Conservation (phyloP, 2,113 vertebrate genomes). For the Vireo altiloquus region DNA sequence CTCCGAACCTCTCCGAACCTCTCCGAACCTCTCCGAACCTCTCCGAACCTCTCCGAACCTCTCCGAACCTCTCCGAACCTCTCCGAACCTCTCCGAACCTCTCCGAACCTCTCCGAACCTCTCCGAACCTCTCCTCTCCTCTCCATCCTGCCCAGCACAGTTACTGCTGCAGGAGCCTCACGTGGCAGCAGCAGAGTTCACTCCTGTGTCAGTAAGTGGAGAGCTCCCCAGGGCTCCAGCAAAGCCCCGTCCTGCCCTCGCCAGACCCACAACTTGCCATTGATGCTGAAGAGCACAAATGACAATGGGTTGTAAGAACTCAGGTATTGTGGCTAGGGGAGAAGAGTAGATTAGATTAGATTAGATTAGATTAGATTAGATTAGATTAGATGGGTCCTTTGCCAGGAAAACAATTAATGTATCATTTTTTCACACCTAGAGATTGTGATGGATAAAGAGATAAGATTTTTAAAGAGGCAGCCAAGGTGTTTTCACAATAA, state of each 20-base stretch:
- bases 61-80: too few species aligned
- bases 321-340: not conserved
- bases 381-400: not conserved
- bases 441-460: fast-evolving
- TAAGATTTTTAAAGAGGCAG: not conserved
- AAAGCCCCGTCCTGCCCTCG: too few species aligned
- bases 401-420: not conserved
- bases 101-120: too few species aligned
- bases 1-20: too few species aligned
- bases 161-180: fast-evolving
- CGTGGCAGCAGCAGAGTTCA: too few species aligned
- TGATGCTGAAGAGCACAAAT: fast-evolving
- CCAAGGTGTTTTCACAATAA: not conserved
- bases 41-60: too few species aligned
- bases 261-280: too few species aligned
- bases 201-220: not conserved
- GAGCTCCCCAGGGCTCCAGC: fast-evolving
- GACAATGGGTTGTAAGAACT: fast-evolving
- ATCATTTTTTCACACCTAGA: not conserved
- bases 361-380: too few species aligned
- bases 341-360: not conserved
- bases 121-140: too few species aligned
- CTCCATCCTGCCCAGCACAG: too few species aligned
- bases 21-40: too few species aligned
- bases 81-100: too few species aligned